Percentiles rank a stretch among this genome's conserved stretches.
phyloP scores from a whole-genome alignment of 2,113 vertebrate species.

The Ochotona princeps region DNA sequence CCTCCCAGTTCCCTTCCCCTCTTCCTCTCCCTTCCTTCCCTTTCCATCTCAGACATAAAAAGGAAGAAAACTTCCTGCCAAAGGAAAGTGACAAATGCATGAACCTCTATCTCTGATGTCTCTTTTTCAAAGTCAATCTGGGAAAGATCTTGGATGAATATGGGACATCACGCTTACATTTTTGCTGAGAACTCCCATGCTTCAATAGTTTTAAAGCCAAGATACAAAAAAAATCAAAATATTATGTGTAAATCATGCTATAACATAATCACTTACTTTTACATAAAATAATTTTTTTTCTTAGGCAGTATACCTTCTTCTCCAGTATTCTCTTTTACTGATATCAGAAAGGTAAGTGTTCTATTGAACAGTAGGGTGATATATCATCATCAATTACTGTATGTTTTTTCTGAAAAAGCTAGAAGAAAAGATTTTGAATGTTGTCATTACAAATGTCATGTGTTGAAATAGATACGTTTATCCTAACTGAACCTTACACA shows the following conservation, averaged over 20 bases:
- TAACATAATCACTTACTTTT: constrained; percentile 10
- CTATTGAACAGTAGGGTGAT: too few species aligned
- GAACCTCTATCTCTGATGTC: background rate
- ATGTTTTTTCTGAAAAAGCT: too few species aligned
- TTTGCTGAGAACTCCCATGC: background rate
- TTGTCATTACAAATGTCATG: too few species aligned
- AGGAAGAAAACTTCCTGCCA: background rate
- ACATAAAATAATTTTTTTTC: constrained; percentile 25
- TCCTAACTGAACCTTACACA: too few species aligned
- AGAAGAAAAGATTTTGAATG: too few species aligned
- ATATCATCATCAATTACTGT: too few species aligned
- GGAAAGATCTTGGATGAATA: constrained; percentile 27
- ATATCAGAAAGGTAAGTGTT: constrained; percentile 2
- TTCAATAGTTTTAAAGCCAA: constrained; percentile 49
- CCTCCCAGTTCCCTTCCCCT: background rate
- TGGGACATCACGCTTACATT: background rate
- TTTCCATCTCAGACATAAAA: background rate
- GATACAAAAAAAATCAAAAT: constrained; percentile 2
- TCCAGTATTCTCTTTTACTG: background rate
- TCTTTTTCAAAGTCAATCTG: constrained; percentile 45
- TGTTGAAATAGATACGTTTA: too few species aligned
- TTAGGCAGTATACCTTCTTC: background rate
- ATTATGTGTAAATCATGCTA: background rate
- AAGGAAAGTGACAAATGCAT: constrained; percentile 1
- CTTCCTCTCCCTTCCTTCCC: background rate